Evolutionary conservation across 2,113 vertebrate species (phyloP), one percentile per base, ranked within the genome.

Genomic region (Salvator merianae): DNA sequence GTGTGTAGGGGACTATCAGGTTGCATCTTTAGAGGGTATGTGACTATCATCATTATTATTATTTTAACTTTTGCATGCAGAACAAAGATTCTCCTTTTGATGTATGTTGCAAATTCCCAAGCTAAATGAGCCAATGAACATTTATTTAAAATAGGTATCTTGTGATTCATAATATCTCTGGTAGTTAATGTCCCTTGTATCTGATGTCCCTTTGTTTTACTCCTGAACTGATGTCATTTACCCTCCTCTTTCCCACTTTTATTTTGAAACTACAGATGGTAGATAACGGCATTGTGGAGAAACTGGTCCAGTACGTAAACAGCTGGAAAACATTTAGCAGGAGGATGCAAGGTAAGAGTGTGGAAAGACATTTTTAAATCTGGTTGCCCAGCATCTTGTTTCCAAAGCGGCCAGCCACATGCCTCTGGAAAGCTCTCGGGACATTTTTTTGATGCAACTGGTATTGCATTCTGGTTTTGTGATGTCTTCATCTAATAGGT

Each of bases 51-150:
- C 10, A 47, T 47, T 47, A 47, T 47, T 47, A 47, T 47, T 47
- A 2, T 69, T 77, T 91, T 53, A 94, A 77, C 83, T 87, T 95
- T 72, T 88, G 88, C 59, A 82, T 9, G 28, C 87, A 74, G 88
- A 94, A 88, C 68, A 90, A 95, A 95, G 38, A 93, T 93, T 90
- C 93, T 94, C 78, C 87, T 94, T 95, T 95, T 92, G 92, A 95
- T 90, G 76, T 88, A 91, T 91, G 91, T 83, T 92, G 86, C 94
- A 93, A 95, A 95, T 93, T 88, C 80, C 43, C 83, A 93, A 87
- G 86, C 93, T 93, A 94, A 96, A 96, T 94, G 94, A 94, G 90
- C 92, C 94, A 94, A 83, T 88, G 91, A 95, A 91, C 90, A 89
- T 93, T 91, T 92, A 91, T 78, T 93, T 95, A 95, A 96, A 95